phyloP scores from a whole-genome alignment of 2,797 vertebrate genomes.

The Argya squamiceps region DNA sequence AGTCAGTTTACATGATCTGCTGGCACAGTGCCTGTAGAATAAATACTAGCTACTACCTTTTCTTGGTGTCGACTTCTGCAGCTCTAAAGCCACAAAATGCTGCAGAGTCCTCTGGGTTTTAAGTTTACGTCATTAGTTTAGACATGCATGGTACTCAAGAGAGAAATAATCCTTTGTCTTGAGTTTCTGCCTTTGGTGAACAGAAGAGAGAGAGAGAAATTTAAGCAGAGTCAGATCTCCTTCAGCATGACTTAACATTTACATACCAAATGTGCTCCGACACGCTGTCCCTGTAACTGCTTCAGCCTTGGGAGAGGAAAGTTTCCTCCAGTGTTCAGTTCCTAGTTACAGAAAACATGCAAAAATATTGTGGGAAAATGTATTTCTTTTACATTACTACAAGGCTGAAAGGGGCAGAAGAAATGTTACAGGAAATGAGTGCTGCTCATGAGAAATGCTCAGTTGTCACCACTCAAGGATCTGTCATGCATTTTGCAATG shows the following conservation, averaged over 20 bases:
- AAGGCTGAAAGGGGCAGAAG: slow-evolving; percentile 81
- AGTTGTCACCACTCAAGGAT: slow-evolving; percentile 80
- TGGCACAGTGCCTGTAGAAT: background rate
- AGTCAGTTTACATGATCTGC: background rate
- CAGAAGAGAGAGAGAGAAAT: background rate
- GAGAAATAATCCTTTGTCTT: background rate
- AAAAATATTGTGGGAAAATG: background rate
- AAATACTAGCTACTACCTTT: background rate
- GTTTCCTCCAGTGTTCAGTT: background rate
- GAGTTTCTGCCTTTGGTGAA: background rate
- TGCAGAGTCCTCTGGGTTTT: background rate
- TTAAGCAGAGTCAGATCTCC: background rate
- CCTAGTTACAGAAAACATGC: background rate
- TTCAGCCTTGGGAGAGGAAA: background rate
- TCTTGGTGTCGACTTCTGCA: background rate
- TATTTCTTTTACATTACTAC: slow-evolving; percentile 73
- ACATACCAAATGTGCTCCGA: background rate
- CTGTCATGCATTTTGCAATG: slow-evolving; percentile 84
- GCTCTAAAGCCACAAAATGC: background rate
- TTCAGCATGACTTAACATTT: background rate
- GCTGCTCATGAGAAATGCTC: slow-evolving; percentile 79
- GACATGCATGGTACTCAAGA: background rate
- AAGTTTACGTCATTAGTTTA: background rate
- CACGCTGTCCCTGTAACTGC: background rate
- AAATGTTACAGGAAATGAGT: slow-evolving; percentile 83